Evolutionary conservation across 2,113 vertebrate genomes (phyloP), one percentile per base, ranked within the genome.

Genomic region (Erpornis zantholeuca): DNA sequence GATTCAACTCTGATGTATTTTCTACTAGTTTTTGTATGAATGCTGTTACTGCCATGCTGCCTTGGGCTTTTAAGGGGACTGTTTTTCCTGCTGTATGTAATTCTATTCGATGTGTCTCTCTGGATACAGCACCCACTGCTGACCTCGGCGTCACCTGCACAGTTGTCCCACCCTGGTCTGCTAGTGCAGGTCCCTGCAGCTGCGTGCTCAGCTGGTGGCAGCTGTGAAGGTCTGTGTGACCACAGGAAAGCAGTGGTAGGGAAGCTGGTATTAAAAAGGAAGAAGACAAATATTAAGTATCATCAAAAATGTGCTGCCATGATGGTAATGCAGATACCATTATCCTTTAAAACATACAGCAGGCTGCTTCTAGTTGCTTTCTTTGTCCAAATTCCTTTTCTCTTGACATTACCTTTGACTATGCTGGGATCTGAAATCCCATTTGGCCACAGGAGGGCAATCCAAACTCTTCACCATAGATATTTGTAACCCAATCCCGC

Each of bases 361-460:
- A 56, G 42, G n/a, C 8, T 78, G 12, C 49, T 90, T 90, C 79
- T 33, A 49, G 35, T 38, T 73, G 18, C 7, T 59, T 87, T 47
- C 16, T 65, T 72, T 27, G 36, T 71, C 61, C 9, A 12, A 35
- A 50, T 90, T 53, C 35, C 7, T 81, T 82, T 81, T 50, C 20
- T 82, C 12, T 76, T 83, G 16, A 20, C 11, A 6, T 47, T 65
- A 47, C 15, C 54, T 81, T 80, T 90, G 50, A 92, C 38, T 61
- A 2, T 12, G 11, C 63, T 83, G 45, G 18, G 40, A 66, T 70
- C 50, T 24, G 71, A 92, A 92, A 92, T 86, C 31, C 54, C 36
- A n/a, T 87, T 85, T 90, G 70, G 36, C 79, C 82, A 56, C 64
- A 86, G 92, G 79, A 93, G 76, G 71, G 71, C 92, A 88, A 90